A percentile compares a stretch with the other conserved stretches of the same genome.
phyloP scores from a whole-genome alignment of 2,888 invertebrate species.

The Syritta pipiens region DNA sequence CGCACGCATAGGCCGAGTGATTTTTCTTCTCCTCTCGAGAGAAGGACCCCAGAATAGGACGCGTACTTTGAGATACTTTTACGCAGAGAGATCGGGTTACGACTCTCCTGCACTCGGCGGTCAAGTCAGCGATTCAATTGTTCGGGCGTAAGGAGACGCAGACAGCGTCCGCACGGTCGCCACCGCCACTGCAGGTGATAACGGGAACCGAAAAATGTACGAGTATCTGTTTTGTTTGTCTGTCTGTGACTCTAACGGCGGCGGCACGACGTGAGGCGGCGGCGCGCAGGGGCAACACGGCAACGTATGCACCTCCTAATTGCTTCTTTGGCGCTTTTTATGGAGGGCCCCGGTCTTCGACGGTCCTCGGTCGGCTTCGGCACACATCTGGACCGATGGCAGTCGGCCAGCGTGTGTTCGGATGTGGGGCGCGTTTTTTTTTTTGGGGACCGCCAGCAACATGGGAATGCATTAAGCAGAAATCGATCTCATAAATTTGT shows the following conservation, averaged over 20 bases:
- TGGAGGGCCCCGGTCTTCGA: slow-evolving; percentile 19
- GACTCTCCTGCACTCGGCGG: slow-evolving; percentile 55
- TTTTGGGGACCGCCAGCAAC: slow-evolving; percentile 72
- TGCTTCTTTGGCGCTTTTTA: slow-evolving; percentile 74
- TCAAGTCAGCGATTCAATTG: slow-evolving; percentile 67
- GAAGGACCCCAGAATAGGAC: slow-evolving; percentile 50
- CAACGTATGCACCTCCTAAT: slow-evolving; percentile 79
- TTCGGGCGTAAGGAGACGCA: slow-evolving; percentile 16
- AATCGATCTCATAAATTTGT: slow-evolving; percentile 79
- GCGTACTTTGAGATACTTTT: slow-evolving; percentile 26
- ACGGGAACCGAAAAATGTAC: slow-evolving; percentile 57
- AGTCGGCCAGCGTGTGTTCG: slow-evolving; percentile 25
- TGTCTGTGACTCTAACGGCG: slow-evolving; percentile 46
- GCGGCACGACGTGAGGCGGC: too few species aligned
- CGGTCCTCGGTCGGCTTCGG: background rate
- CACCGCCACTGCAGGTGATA: slow-evolving; percentile 64
- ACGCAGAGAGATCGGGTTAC: slow-evolving; percentile 27
- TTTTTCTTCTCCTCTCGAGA: slow-evolving; percentile 55
- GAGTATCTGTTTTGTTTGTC: slow-evolving; percentile 50
- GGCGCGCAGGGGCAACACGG: slow-evolving; percentile 73
- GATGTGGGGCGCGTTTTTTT: slow-evolving; percentile 61
- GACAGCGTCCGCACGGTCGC: slow-evolving; percentile 9
- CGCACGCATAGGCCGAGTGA: slow-evolving; percentile 67
- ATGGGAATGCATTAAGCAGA: slow-evolving; percentile 79
- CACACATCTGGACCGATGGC: slow-evolving; percentile 40